Base-by-base conservation (phyloP, 1,140 invertebrate species). In the Dinoponera quadriceps region DNA sequence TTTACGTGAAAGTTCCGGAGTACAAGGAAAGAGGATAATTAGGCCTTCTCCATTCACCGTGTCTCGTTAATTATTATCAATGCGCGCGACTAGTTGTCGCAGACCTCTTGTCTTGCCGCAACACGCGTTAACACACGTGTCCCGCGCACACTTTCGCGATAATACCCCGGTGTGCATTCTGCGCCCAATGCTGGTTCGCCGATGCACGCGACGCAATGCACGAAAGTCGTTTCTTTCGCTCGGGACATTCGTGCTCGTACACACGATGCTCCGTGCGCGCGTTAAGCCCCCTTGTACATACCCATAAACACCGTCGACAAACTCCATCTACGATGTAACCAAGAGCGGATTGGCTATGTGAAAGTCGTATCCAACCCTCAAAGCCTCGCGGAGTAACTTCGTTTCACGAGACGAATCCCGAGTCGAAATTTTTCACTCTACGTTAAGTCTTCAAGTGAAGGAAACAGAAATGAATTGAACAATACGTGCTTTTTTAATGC, bases 121-220 rank as follows among this genome's bases (percentile, higher is more conserved):
- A 80, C 66, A 69, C 51, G 57, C 65, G 75, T 80, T 80, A 78
- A 80, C 75, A 57, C 54, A 69, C 65, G 33, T 69, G 33, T 80
- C 33, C 33, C 75, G 25, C 5, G 22, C 48, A 25, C 54, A 80
- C 75, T 80, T 80, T 80, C 75, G 71, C 75, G 54, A 80, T 80
- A 80, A 80, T 71, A 80, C 18, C 29, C 33, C 38, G 33, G 55
- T 48, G 55, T 69, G 33, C 63, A 78, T 69, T 44, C 49, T 69
- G 54, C 22, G 13, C 33, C 65, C 20, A 59, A 22, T 27, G 14
- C 27, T 51, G 18, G 57, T n/a, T 38, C 33, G 84, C 49, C 38
- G 33, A 75, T 69, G 86, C 86, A 80, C 85, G 82, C 86, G 85
- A 80, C 73, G 62, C 54, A 59, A 54, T 22, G 29, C 33, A 71